These are phyloP conservation scores for Rana temporaria DNA, from an alignment of 2,113 vertebrate species.

Conservation along the genomic window DNA sequence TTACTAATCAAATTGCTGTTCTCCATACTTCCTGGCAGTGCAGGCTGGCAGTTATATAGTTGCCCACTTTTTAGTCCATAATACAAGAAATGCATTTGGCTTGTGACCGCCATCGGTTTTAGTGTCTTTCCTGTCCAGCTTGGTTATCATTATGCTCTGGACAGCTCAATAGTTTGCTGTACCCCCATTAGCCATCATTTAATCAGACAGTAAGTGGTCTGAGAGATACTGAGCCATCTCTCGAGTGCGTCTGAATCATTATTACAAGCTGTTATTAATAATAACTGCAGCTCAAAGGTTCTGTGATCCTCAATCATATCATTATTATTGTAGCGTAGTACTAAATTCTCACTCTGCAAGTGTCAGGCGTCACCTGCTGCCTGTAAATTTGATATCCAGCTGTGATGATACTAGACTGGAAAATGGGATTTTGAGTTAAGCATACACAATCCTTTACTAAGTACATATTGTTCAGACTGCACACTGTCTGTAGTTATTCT, in stretches of 20 bases:
- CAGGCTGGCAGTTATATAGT: too few species aligned
- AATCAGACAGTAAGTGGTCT: constrained; percentile 29
- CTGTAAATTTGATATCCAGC: constrained; percentile 4
- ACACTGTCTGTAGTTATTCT: background rate
- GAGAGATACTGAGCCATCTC: constrained; percentile 26
- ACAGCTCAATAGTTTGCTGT: background rate
- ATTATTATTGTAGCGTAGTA: constrained; percentile 22
- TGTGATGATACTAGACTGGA: constrained; percentile 5
- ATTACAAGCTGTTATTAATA: constrained; percentile 49
- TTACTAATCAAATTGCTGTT: background rate
- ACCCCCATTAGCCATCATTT: constrained; percentile 38
- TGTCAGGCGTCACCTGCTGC: constrained; percentile 12
- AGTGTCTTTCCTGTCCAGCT: background rate
- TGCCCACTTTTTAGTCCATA: background rate
- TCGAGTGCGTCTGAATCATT: constrained; percentile 20
- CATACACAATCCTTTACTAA: background rate
- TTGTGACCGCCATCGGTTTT: background rate
- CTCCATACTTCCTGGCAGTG: background rate
- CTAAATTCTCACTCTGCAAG: constrained; percentile 26
- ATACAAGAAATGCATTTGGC: background rate
- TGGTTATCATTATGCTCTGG: background rate
- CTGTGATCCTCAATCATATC: constrained; percentile 41
- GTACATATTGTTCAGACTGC: background rate
- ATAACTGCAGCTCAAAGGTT: constrained; percentile 11
- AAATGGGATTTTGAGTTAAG: background rate